Conservation (phyloP, 2,888 invertebrate species). For the Phlogophora meticulosa region DNA sequence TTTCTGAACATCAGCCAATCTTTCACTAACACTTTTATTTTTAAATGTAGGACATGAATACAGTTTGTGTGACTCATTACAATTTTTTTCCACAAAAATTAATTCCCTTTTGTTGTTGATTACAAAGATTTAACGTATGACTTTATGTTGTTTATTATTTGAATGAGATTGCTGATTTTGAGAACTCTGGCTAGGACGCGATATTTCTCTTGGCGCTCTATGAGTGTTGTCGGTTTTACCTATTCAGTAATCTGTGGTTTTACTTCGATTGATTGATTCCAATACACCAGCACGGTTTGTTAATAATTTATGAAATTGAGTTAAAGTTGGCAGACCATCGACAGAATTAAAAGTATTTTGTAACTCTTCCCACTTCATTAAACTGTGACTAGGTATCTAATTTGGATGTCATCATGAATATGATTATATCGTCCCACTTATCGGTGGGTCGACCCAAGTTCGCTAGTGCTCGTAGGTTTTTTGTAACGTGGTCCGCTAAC, state of each 20-base stretch:
- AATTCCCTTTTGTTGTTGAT: not conserved
- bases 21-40: slow-evolving; percentile 42
- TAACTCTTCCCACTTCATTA: slow-evolving; percentile 64
- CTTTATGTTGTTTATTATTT: not conserved
- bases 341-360: slow-evolving; percentile 26
- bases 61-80: slow-evolving; percentile 55
- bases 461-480: slow-evolving; percentile 60
- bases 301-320: slow-evolving; percentile 26
- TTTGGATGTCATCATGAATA: slow-evolving; percentile 54
- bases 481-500: slow-evolving; percentile 58
- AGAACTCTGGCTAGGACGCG: not conserved
- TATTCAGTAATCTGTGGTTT: no score
- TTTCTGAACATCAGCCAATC: slow-evolving; percentile 36
- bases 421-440: slow-evolving; percentile 53
- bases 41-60: slow-evolving; percentile 61
- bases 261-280: slow-evolving; percentile 51
- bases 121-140: not conserved
- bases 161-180: not conserved
- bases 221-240: slow-evolving; percentile 30
- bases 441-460: slow-evolving; percentile 56
- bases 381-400: slow-evolving; percentile 53
- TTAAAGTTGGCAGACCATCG: slow-evolving; percentile 52
- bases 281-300: slow-evolving; percentile 61
- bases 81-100: slow-evolving; percentile 56
- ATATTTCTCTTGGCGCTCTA: not conserved